A percentile compares a stretch with the other conserved stretches of the same genome.
These are phyloP conservation scores for Pygoscelis adeliae DNA, from an alignment of 2,113 vertebrate species.

Conservation along the genomic window DNA sequence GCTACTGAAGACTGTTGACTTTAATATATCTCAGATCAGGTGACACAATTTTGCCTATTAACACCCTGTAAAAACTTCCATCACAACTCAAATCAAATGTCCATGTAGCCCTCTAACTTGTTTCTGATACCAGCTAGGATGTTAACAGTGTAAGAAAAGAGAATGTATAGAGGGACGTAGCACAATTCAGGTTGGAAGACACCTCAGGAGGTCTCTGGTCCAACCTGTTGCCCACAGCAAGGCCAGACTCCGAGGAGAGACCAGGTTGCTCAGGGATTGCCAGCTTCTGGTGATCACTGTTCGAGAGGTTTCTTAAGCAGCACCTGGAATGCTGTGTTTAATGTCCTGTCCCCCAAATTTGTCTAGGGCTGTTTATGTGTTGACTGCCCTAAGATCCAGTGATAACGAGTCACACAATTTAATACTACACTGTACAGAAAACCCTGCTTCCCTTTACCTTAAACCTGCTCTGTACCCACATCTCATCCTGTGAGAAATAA, in stretches of 20 bases:
- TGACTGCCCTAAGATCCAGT: not conserved
- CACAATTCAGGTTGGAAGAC: not conserved
- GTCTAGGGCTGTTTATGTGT: not conserved
- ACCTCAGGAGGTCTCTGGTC: not conserved
- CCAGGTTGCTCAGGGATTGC: not conserved
- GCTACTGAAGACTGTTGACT: not conserved
- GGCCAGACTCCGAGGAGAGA: not conserved
- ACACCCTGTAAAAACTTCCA: not conserved
- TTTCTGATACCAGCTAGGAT: not conserved
- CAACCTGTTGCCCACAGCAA: not conserved
- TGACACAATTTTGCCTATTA: not conserved
- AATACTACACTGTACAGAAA: not conserved
- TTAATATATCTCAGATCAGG: not conserved
- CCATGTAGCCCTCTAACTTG: not conserved
- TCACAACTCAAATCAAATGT: not conserved
- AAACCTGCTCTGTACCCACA: not conserved
- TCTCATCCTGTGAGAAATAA: not conserved
- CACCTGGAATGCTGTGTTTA: not conserved
- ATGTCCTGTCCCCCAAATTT: not conserved
- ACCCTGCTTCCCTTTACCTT: not conserved
- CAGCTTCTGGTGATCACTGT: not conserved
- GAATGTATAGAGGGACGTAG: not conserved
- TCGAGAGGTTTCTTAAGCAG: not conserved
- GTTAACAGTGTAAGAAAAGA: not conserved
- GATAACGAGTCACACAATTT: not conserved